Conservation (phyloP, 2,797 vertebrate genomes). For the Gadopsis marmoratus region DNA sequence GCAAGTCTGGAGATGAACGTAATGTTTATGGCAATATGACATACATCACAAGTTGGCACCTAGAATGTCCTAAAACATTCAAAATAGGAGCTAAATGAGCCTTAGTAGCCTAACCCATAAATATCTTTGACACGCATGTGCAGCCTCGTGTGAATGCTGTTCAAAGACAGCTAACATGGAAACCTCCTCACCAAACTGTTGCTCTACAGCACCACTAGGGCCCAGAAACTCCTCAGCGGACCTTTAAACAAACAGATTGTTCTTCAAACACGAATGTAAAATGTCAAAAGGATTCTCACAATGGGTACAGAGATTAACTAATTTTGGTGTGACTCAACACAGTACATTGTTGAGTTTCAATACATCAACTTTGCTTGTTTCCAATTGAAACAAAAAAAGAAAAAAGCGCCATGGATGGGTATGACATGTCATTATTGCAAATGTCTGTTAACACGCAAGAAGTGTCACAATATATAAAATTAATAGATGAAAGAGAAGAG, state of each 20-base stretch:
- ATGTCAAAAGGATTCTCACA: too few species aligned
- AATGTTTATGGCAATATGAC: not conserved
- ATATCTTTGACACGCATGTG: not conserved
- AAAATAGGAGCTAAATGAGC: not conserved
- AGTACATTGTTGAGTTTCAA: too few species aligned
- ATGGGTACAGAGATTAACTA: too few species aligned
- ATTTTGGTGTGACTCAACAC: too few species aligned
- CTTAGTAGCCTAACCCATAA: not conserved
- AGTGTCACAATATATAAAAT: not conserved
- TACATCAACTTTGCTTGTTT: too few species aligned
- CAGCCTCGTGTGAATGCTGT: not conserved
- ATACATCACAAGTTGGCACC: not conserved
- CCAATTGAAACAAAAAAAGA: too few species aligned
- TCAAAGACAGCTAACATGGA: not conserved
- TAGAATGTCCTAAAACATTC: not conserved
- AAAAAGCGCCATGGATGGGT: too few species aligned
- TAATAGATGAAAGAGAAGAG: not conserved
- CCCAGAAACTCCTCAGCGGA: not conserved
- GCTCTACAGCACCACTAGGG: conserved; percentile 6
- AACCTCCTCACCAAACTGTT: not conserved
- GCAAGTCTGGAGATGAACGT: not conserved
- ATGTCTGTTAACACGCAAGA: not conserved
- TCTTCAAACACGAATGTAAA: too few species aligned
- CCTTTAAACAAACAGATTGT: not conserved
- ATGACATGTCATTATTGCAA: too few species aligned